Evolutionary conservation across 2,888 invertebrate species (phyloP).

Genomic region (Chrysomela aeneicollis): DNA sequence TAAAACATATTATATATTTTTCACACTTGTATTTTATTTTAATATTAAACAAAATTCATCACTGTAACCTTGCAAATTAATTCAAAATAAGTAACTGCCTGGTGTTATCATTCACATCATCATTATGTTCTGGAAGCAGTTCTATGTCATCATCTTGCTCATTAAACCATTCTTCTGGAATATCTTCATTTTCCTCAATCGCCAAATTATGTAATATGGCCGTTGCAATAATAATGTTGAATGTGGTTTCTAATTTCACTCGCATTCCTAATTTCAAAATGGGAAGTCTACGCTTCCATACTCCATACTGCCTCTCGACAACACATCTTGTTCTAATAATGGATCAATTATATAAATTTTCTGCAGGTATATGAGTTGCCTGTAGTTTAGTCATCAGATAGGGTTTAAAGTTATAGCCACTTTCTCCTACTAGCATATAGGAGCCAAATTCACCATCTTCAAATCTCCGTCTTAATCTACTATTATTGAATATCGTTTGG

Average conservation of each 20-base stretch:
- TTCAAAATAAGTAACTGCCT: slow-evolving; percentile 20
- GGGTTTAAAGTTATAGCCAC: slow-evolving; percentile 14
- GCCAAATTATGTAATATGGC: slow-evolving; percentile 17
- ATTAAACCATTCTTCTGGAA: slow-evolving; percentile 17
- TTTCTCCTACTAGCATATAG: slow-evolving; percentile 17
- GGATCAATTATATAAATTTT: slow-evolving; percentile 18
- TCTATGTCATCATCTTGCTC: slow-evolving; percentile 16
- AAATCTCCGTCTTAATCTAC: slow-evolving; percentile 17
- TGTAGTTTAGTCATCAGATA: slow-evolving; percentile 19
- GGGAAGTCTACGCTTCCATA: slow-evolving; percentile 10
- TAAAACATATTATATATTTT: too few species aligned
- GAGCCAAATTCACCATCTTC: slow-evolving; percentile 11
- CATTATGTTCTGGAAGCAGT: background rate
- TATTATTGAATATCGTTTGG: slow-evolving; percentile 48
- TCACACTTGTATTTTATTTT: too few species aligned
- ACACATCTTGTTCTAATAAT: slow-evolving; percentile 14
- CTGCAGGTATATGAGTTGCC: slow-evolving; percentile 14
- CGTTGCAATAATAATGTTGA: slow-evolving; percentile 15
- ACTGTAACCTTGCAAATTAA: slow-evolving; percentile 15
- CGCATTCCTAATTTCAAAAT: slow-evolving; percentile 17
- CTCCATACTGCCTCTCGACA: slow-evolving; percentile 13
- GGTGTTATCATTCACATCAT: slow-evolving; percentile 2
- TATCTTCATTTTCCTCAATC: slow-evolving; percentile 11
- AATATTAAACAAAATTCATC: too few species aligned
- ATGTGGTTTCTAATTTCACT: slow-evolving; percentile 7